Conservation (phyloP, 2,113 vertebrate species). For the Solea senegalensis region DNA sequence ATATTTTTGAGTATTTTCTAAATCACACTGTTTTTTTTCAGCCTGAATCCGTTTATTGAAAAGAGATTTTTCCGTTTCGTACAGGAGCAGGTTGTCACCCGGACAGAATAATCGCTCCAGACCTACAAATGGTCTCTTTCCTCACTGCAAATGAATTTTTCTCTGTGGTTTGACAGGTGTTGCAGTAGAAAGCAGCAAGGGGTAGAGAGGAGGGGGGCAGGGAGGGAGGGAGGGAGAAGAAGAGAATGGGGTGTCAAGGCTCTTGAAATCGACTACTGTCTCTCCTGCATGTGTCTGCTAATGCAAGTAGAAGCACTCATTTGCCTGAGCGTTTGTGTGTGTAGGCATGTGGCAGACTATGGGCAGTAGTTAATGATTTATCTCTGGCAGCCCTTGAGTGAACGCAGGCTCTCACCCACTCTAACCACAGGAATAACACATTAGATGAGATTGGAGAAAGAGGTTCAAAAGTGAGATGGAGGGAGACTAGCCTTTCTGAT, state of each 20-base stretch:
- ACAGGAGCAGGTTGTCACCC: constrained; percentile 16
- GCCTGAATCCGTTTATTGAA: not conserved
- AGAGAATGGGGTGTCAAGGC: constrained; percentile 53
- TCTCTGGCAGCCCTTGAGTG: constrained; percentile 53
- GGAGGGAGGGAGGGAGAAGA: not conserved
- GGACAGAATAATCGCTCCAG: constrained; percentile 29
- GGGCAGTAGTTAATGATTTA: constrained; percentile 35
- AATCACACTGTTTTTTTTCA: too few relatives aligned
- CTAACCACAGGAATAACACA: constrained; percentile 52
- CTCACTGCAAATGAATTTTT: constrained; percentile 52
- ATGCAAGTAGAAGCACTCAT: constrained; percentile 2
- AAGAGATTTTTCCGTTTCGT: constrained; percentile 25
- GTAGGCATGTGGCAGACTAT: constrained; percentile 16
- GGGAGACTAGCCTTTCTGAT: constrained; percentile 58
- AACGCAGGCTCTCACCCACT: constrained; percentile 28
- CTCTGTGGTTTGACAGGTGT: constrained; percentile 57
- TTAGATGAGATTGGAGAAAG: constrained; percentile 53
- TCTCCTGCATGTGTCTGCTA: constrained; percentile 44
- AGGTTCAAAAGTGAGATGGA: constrained; percentile 54
- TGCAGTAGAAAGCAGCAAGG: constrained; percentile 38
- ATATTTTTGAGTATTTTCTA: too few relatives aligned
- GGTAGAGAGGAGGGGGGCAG: not conserved
- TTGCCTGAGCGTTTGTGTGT: constrained; percentile 17
- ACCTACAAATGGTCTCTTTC: constrained; percentile 59
- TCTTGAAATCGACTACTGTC: constrained; percentile 70